Percentiles rank a stretch among this genome's conserved stretches.
phyloP scores from a whole-genome alignment of 1,140 invertebrate genomes.

The Ostrea edulis region DNA sequence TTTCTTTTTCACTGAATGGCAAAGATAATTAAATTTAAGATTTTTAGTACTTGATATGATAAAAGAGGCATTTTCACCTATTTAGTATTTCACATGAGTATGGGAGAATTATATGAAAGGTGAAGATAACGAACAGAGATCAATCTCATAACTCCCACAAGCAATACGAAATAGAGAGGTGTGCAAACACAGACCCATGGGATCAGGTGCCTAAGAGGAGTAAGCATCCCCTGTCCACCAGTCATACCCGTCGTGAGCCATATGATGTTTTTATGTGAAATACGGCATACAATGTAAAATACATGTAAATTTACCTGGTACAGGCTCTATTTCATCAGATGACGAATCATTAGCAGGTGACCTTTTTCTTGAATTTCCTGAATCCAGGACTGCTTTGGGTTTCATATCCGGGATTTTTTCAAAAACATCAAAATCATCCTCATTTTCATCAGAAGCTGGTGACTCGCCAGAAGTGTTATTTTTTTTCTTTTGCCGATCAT shows the following conservation, averaged over 20 bases:
- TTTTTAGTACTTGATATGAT: not conserved
- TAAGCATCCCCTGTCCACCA: no score
- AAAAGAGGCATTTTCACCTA: not conserved
- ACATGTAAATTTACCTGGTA: conserved; percentile 19
- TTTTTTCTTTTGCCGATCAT: conserved; percentile 47
- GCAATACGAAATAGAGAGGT: no score
- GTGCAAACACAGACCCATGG: no score
- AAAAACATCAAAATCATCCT: no score
- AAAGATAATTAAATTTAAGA: not conserved
- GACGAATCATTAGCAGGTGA: not conserved
- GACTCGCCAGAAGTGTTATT: conserved; percentile 37
- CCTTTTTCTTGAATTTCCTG: not conserved
- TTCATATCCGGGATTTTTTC: conserved; percentile 43
- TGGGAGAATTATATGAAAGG: no score
- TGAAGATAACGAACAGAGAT: no score
- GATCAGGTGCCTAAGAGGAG: no score
- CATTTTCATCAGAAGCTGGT: conserved; percentile 14
- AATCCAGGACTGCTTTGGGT: conserved; percentile 1
- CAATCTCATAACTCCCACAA: no score
- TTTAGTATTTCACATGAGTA: conserved; percentile 20
- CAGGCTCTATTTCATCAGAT: conserved; percentile 21
- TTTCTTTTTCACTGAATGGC: no score
- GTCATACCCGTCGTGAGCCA: no score
- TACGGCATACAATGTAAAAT: not conserved
- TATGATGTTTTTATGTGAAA: not conserved